Evolutionary conservation across 2,797 vertebrate species (phyloP).

Genomic region (Anguilla pacifica): DNA sequence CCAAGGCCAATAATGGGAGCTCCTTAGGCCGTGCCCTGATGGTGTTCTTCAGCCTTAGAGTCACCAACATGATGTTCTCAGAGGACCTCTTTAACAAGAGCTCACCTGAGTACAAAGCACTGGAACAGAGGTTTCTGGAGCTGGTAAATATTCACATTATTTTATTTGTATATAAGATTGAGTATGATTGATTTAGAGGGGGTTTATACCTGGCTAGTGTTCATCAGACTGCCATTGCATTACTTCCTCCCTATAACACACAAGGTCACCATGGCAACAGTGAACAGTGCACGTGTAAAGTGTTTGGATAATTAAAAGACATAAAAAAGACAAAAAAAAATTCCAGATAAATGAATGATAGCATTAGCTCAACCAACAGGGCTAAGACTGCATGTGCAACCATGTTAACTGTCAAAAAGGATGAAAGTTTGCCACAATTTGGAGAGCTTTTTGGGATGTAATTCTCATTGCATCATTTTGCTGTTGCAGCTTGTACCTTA

Average conservation of each 20-base stretch:
- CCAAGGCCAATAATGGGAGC: slow-evolving; percentile 58
- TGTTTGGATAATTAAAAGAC: too few relatives aligned
- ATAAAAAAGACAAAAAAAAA: too few relatives aligned
- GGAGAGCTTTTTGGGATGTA: too few relatives aligned
- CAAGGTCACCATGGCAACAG: background rate
- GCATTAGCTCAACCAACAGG: too few relatives aligned
- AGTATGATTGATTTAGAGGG: background rate
- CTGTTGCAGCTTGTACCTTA: too few relatives aligned
- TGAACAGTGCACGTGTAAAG: too few relatives aligned
- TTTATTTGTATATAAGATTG: background rate
- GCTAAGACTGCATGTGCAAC: background rate
- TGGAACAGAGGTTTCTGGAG: slow-evolving; percentile 88
- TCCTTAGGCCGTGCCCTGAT: slow-evolving; percentile 75
- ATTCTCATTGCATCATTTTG: too few relatives aligned
- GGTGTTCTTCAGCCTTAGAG: slow-evolving; percentile 95
- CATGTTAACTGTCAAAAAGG: slow-evolving; percentile 21
- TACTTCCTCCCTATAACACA: background rate
- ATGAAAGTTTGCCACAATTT: too few relatives aligned
- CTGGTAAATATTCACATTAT: slow-evolving; percentile 76
- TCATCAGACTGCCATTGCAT: background rate
- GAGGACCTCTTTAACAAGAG: slow-evolving; percentile 94
- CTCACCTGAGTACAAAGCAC: slow-evolving; percentile 88
- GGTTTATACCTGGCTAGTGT: background rate
- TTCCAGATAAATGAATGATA: too few relatives aligned
- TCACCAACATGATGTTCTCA: slow-evolving; percentile 97